Conservation (phyloP, 2,888 invertebrate genomes). For the Baronia brevicornis region DNA sequence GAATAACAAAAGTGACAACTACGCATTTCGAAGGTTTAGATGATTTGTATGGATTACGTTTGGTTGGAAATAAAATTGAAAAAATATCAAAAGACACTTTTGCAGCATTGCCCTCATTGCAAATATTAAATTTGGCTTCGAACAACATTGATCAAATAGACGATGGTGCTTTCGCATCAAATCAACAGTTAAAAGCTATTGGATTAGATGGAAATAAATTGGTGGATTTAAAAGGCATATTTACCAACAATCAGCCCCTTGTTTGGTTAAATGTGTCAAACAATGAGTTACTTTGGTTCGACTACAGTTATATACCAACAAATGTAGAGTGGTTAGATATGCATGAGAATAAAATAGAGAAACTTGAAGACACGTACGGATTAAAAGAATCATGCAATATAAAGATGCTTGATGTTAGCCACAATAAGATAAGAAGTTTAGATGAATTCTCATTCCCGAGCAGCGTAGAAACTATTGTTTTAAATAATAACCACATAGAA, state of each 20-base stretch:
- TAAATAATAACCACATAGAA: constrained; percentile 84
- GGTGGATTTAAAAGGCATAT: constrained; percentile 85
- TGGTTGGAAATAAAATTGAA: constrained; percentile 87
- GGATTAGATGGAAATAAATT: constrained; percentile 86
- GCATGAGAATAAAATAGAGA: constrained; percentile 85
- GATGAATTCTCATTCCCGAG: constrained; percentile 82
- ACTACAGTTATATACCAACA: constrained; percentile 85
- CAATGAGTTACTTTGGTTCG: constrained; percentile 86
- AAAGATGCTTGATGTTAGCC: constrained; percentile 86
- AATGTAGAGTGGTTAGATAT: constrained; percentile 88
- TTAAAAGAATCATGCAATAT: constrained; percentile 79
- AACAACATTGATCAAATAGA: constrained; percentile 86
- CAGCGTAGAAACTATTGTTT: constrained; percentile 81
- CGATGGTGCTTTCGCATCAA: constrained; percentile 84
- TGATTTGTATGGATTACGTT: constrained; percentile 83
- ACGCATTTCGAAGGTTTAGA: constrained; percentile 84
- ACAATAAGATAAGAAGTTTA: constrained; percentile 81
- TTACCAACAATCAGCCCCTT: constrained; percentile 82
- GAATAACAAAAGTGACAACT: constrained; percentile 81
- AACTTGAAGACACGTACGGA: constrained; percentile 83
- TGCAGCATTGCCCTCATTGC: constrained; percentile 80
- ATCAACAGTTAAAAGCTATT: constrained; percentile 83
- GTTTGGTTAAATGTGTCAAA: constrained; percentile 88
- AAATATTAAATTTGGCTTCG: constrained; percentile 86
- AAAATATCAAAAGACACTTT: constrained; percentile 86